Conservation (phyloP, 2,888 invertebrate genomes). For the Ormyrus rosae region DNA sequence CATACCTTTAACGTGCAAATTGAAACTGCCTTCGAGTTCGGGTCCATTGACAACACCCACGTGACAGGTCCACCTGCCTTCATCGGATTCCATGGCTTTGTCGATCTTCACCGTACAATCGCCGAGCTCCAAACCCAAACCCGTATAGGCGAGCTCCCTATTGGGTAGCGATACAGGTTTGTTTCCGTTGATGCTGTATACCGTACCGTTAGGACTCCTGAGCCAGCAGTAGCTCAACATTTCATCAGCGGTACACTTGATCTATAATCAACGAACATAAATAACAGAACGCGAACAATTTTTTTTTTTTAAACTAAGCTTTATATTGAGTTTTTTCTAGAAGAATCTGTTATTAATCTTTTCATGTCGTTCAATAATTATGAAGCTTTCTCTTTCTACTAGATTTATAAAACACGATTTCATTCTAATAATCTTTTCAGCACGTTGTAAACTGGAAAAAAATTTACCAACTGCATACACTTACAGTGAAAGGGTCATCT, state of each 20-base stretch:
- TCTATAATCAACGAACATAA: constrained; percentile 55
- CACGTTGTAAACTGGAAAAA: too few species aligned
- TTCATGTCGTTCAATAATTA: too few species aligned
- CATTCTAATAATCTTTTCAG: too few species aligned
- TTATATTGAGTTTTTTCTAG: too few species aligned
- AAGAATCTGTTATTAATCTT: too few species aligned
- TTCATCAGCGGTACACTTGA: constrained; percentile 63
- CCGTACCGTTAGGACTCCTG: constrained; percentile 68
- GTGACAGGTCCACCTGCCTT: constrained; percentile 68
- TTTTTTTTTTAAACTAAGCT: too few species aligned
- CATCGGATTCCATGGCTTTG: constrained; percentile 60
- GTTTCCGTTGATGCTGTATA: constrained; percentile 57
- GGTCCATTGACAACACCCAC: constrained; percentile 63
- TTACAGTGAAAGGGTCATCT: constrained; percentile 65
- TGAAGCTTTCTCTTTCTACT: too few species aligned
- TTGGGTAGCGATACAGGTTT: background rate
- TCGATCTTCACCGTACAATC: constrained; percentile 66
- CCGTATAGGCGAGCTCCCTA: constrained; percentile 60
- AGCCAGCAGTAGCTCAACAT: constrained; percentile 69
- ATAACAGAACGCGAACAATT: too few species aligned
- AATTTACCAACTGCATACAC: background rate
- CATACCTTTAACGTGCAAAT: constrained; percentile 66
- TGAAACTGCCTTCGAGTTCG: constrained; percentile 62
- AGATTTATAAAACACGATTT: too few species aligned
- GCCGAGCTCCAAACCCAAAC: constrained; percentile 65